Evolutionary conservation across 2,888 invertebrate species (phyloP).

Genomic region (Ennomos quercinarius): DNA sequence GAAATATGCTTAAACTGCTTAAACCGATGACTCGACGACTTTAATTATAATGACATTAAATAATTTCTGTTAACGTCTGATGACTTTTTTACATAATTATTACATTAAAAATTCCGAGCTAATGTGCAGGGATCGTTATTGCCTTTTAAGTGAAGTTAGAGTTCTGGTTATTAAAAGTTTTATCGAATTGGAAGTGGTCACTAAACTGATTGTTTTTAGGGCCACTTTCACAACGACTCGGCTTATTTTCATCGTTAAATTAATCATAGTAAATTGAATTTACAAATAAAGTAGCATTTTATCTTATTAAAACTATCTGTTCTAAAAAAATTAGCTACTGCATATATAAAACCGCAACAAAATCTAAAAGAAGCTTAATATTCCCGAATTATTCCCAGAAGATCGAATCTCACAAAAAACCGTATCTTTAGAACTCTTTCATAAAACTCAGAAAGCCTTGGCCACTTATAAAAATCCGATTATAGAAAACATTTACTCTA

Average conservation of each 20-base stretch:
- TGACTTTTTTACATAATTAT: constrained; percentile 22
- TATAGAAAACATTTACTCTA: constrained; percentile 63
- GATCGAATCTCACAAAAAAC: constrained; percentile 13
- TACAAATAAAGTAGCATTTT: too few species aligned
- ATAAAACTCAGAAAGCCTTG: constrained; percentile 21
- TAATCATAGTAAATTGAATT: too few species aligned
- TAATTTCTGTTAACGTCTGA: constrained; percentile 16
- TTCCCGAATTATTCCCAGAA: constrained; percentile 7
- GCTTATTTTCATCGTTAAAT: too few species aligned
- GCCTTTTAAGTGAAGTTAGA: constrained; percentile 5
- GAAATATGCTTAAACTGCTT: constrained; percentile 6
- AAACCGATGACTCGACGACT: constrained; percentile 1
- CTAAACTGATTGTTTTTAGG: neutral
- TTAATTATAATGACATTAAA: constrained; percentile 27
- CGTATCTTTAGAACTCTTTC: constrained; percentile 3
- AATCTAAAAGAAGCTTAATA: neutral
- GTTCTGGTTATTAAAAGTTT: neutral
- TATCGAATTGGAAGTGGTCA: constrained; percentile 1
- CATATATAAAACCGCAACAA: too few species aligned
- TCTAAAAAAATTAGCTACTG: too few species aligned
- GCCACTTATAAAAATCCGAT: constrained; percentile 62
- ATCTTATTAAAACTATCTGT: too few species aligned
- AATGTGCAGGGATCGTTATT: constrained; percentile 6
- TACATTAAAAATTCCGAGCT: constrained; percentile 15
- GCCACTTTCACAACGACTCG: neutral